Evolutionary conservation across 2,797 vertebrate species (phyloP).

Genomic region (Coilia nasus): DNA sequence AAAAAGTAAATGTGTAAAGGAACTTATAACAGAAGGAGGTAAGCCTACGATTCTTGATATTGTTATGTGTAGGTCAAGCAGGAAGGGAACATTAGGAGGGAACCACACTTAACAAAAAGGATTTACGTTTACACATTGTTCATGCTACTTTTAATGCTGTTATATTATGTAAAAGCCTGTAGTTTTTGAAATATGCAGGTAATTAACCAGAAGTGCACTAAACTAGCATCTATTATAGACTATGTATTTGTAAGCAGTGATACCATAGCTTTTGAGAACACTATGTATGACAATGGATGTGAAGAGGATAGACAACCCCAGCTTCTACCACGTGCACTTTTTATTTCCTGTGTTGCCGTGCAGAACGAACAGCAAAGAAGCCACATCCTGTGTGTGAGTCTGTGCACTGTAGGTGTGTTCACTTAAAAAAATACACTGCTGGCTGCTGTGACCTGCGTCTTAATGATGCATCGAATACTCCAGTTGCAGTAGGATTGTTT

Average conservation of each 20-base stretch:
- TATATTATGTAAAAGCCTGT: not conserved
- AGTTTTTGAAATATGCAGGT: not conserved
- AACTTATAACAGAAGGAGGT: not conserved
- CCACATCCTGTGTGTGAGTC: not conserved
- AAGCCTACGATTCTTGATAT: not conserved
- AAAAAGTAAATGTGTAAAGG: not conserved
- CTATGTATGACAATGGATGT: not conserved
- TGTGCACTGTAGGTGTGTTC: not conserved
- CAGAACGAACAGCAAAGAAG: slow-evolving; percentile 10
- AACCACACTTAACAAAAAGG: not conserved
- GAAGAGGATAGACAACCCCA: not conserved
- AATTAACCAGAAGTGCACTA: not conserved
- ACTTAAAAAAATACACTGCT: not conserved
- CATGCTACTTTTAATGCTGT: not conserved
- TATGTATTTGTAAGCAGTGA: not conserved
- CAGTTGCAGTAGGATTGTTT: not conserved
- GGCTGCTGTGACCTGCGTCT: not conserved
- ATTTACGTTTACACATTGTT: not conserved
- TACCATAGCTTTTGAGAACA: not conserved
- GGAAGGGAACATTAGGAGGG: not conserved
- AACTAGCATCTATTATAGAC: not conserved
- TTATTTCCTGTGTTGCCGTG: slow-evolving; percentile 20
- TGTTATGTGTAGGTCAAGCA: not conserved
- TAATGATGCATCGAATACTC: not conserved
- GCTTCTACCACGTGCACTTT: not conserved